Evolutionary conservation across 1,140 invertebrate genomes (phyloP).

Genomic region (Drosophila varians): DNA sequence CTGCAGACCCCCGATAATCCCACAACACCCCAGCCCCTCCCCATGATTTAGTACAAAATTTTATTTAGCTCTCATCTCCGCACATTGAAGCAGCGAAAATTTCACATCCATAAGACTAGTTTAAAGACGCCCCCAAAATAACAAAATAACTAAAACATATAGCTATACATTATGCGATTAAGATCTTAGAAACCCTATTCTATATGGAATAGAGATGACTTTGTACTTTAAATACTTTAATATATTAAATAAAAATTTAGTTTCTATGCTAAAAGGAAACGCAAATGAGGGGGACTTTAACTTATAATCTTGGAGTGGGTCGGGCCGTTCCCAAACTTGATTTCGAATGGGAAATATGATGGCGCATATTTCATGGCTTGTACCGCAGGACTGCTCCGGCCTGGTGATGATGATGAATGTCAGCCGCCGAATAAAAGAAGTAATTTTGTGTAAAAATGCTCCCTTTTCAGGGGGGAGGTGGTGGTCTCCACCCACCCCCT

Average conservation of each 20-base stretch:
- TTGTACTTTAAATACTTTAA: conserved; percentile 16
- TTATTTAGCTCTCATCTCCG: conserved; percentile 26
- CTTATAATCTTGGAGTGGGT: conserved; percentile 1
- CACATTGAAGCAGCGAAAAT: conserved; percentile 1
- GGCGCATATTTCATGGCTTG: conserved; percentile 67
- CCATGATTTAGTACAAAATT: conserved; percentile 68
- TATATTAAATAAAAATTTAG: conserved; percentile 35
- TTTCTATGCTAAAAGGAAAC: conserved; percentile 42
- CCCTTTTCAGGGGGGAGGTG: neutral
- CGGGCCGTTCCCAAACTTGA: conserved; percentile 25
- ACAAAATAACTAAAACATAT: neutral
- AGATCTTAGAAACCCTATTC: conserved; percentile 25
- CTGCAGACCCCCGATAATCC: neutral
- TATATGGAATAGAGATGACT: conserved; percentile 28
- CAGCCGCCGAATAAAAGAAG: conserved; percentile 69
- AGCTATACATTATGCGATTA: conserved; percentile 33
- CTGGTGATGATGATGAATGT: conserved; percentile 78
- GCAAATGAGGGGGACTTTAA: neutral
- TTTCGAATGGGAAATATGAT: conserved; percentile 66
- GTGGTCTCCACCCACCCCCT: conserved; percentile 1
- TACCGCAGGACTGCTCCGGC: conserved; percentile 57
- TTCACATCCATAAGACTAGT: conserved; percentile 6
- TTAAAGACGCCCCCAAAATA: conserved; percentile 5
- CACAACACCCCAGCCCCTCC: neutral
- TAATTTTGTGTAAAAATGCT: conserved; percentile 75